A percentile compares a stretch with the other conserved stretches of the same genome.
Conservation (phyloP, 1,140 invertebrate species). For the Cardiocondyla obscurior region DNA sequence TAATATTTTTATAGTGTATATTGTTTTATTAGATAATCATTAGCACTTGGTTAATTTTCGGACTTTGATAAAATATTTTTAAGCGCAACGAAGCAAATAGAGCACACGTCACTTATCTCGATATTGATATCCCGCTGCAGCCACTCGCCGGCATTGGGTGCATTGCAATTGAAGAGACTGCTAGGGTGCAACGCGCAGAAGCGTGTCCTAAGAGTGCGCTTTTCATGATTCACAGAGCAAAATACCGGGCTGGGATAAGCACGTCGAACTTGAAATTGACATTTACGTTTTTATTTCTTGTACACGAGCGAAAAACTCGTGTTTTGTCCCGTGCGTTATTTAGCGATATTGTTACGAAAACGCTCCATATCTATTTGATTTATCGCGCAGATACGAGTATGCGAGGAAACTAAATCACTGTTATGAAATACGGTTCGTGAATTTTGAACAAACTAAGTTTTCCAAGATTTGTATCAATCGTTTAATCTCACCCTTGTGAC, state of each 20-base stretch:
- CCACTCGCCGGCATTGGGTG: neutral
- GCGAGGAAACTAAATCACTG: neutral
- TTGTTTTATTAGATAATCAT: no score
- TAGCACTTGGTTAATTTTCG: neutral
- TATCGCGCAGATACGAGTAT: neutral
- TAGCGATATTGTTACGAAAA: neutral
- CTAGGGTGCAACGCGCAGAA: constrained; percentile 7
- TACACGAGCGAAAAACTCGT: neutral
- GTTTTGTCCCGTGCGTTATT: neutral
- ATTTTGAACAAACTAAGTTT: neutral
- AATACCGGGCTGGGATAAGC: neutral
- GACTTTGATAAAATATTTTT: neutral
- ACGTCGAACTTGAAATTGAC: constrained; percentile 24
- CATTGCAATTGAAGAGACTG: constrained; percentile 46
- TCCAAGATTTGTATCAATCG: constrained; percentile 10
- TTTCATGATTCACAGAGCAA: constrained; percentile 4
- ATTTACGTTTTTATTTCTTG: neutral
- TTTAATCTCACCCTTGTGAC: neutral
- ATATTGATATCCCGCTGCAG: constrained; percentile 28
- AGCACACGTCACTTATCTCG: neutral
- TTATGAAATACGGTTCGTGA: neutral
- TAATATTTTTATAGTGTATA: no score
- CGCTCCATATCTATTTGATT: constrained; percentile 8
- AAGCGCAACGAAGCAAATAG: neutral
- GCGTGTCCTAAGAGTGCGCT: constrained; percentile 15